Evolutionary conservation across 2,797 vertebrate species (phyloP).

Genomic region (Heliangelus exortis): DNA sequence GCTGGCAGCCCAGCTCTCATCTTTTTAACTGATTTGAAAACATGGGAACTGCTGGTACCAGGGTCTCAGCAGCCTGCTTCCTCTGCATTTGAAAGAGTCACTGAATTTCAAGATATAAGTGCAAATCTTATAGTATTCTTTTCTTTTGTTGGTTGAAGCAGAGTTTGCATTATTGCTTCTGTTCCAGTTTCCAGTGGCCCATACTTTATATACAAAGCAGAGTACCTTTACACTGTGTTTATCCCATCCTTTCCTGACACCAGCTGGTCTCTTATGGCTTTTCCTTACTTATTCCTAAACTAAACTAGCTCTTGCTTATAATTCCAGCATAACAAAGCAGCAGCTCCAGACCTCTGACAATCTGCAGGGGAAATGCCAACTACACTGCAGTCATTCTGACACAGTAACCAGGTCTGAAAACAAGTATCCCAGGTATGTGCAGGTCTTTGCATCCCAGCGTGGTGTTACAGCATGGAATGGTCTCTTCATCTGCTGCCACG

Average conservation of each 20-base stretch:
- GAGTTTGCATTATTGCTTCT: background rate
- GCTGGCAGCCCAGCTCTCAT: background rate
- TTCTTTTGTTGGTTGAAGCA: background rate
- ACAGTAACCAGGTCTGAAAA: background rate
- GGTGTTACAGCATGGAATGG: background rate
- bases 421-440: background rate
- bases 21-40: background rate
- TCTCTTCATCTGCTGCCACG: background rate
- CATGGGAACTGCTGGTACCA: background rate
- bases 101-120: background rate
- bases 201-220: background rate
- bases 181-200: background rate
- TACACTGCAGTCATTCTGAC: fast-evolving
- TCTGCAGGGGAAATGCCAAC: background rate
- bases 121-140: background rate
- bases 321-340: background rate
- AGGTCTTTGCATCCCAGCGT: background rate
- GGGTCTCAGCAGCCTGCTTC: background rate
- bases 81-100: background rate
- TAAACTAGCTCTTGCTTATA: background rate
- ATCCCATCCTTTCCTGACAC: background rate
- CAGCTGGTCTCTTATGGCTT: fast-evolving
- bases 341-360: background rate
- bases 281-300: background rate
- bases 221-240: background rate